Evolutionary conservation across 2,113 vertebrate species (phyloP).

Genomic region (Tetraodon nigroviridis): DNA sequence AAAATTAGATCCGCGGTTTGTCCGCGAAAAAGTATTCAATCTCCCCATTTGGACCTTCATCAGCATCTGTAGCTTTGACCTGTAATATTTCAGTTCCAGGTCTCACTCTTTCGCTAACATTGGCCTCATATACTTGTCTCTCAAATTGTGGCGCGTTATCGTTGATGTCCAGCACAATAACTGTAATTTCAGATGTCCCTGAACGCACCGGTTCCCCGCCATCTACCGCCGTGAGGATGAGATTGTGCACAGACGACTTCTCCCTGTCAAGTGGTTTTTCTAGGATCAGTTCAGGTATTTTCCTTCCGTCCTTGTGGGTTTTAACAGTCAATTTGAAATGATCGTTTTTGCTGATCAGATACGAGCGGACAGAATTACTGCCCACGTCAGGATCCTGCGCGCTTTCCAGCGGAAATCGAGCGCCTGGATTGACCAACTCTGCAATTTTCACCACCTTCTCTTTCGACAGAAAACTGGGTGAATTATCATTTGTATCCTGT

Average conservation of each 20-base stretch:
- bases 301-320: slow-evolving; percentile 64
- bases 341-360: slow-evolving; percentile 65
- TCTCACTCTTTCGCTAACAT: slow-evolving; percentile 75
- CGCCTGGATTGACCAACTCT: slow-evolving; percentile 71
- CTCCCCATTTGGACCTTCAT: slow-evolving; percentile 71
- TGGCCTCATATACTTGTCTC: slow-evolving; percentile 76
- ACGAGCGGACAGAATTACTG: slow-evolving; percentile 66
- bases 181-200: slow-evolving; percentile 64
- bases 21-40: slow-evolving; percentile 68
- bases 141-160: slow-evolving; percentile 87
- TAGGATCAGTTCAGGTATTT: slow-evolving; percentile 69
- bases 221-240: slow-evolving; percentile 75
- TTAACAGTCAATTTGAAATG: slow-evolving; percentile 71
- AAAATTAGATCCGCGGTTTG: slow-evolving; percentile 55
- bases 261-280: slow-evolving; percentile 76
- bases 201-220: slow-evolving; percentile 70
- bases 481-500: slow-evolving; percentile 81
- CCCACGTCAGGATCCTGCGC: slow-evolving; percentile 72
- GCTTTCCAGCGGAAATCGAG: slow-evolving; percentile 70
- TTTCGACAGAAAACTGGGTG: slow-evolving; percentile 74
- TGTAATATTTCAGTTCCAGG: slow-evolving; percentile 71
- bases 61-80: slow-evolving; percentile 73
- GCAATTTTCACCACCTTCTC: slow-evolving; percentile 75
- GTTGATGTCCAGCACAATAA: slow-evolving; percentile 78
- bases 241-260: slow-evolving; percentile 65